These are phyloP conservation scores for Xanthia togata DNA, from an alignment of 2,888 invertebrate species.

Conservation along the genomic window DNA sequence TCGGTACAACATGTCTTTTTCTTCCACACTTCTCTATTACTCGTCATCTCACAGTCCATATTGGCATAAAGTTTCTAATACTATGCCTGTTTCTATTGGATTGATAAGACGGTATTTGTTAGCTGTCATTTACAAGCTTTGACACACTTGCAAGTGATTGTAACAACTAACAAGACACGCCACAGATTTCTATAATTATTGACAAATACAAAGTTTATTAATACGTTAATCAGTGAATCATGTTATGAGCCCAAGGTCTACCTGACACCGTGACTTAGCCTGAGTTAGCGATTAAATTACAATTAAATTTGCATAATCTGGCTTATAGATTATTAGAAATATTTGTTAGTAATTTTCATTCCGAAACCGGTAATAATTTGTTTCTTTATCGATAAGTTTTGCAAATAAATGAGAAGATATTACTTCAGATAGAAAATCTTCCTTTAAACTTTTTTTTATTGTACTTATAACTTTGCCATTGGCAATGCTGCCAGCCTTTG, in stretches of 20 bases:
- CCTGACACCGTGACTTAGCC: conserved; percentile 32
- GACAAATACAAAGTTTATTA: conserved; percentile 41
- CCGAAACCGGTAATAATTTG: conserved; percentile 10
- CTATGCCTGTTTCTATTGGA: neutral
- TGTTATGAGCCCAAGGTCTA: conserved; percentile 53
- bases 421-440: neutral
- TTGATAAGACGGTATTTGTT: neutral
- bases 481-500: too few relatives aligned
- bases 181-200: conserved; percentile 37
- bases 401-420: conserved; percentile 8
- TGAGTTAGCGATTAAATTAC: conserved; percentile 50
- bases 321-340: conserved; percentile 39
- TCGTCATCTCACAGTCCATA: too few relatives aligned
- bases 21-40: too few relatives aligned
- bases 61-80: neutral
- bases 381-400: neutral
- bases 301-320: conserved; percentile 60
- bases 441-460: neutral
- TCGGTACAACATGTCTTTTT: too few relatives aligned
- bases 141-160: conserved; percentile 25
- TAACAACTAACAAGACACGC: neutral
- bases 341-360: conserved; percentile 31
- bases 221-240: conserved; percentile 50
- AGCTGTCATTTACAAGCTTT: conserved; percentile 4
- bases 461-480: too few relatives aligned